Evolutionary conservation across 2,113 vertebrate species (phyloP).

Genomic region (Elgaria multicarinata): DNA sequence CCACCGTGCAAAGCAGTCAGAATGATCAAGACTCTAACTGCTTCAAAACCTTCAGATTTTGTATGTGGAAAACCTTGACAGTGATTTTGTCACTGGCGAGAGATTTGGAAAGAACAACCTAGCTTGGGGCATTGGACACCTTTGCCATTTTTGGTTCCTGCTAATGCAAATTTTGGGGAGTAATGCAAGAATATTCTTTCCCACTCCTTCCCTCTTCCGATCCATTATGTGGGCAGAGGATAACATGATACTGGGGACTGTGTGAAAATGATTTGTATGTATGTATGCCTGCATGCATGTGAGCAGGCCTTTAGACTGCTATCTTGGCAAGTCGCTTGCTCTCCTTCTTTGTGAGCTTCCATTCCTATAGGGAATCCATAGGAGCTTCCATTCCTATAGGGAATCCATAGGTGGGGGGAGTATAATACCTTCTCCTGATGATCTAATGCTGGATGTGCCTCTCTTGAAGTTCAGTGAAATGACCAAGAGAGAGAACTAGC

Average conservation of each 20-base stretch:
- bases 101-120: not conserved
- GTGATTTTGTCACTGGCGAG: not conserved
- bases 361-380: not conserved
- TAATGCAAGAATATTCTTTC: not conserved
- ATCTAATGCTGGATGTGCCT: not conserved
- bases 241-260: not conserved
- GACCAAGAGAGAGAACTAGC: not conserved
- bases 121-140: not conserved
- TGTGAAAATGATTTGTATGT: not conserved
- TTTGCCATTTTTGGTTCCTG: not conserved
- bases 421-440: not conserved
- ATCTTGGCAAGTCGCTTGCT: not conserved
- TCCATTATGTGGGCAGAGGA: not conserved
- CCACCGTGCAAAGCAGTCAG: not conserved
- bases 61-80: too few relatives aligned
- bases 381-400: not conserved
- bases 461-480: rapidly evolving
- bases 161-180: not conserved
- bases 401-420: not conserved
- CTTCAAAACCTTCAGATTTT: too few relatives aligned
- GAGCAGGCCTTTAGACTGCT: not conserved
- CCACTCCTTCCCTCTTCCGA: not conserved
- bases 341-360: not conserved
- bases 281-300: not conserved
- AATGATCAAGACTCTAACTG: too few relatives aligned